These are phyloP conservation scores for Poeciliopsis retropinna DNA, from an alignment of 2,113 vertebrate species.

Conservation along the genomic window DNA sequence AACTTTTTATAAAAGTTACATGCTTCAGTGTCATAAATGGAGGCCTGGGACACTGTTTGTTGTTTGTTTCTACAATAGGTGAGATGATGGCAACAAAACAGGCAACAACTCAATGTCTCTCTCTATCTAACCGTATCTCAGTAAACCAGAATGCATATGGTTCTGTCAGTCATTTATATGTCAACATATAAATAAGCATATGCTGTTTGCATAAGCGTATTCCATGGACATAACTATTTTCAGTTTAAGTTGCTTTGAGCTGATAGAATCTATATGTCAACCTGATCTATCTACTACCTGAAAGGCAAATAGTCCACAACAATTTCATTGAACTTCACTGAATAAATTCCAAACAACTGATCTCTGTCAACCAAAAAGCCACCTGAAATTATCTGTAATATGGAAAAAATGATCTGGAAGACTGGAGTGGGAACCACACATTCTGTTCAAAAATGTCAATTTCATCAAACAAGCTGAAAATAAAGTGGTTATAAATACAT, in stretches of 20 bases:
- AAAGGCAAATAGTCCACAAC: background rate
- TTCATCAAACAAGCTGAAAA: background rate
- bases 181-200: background rate
- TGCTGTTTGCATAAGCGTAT: too few species aligned
- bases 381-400: background rate
- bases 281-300: background rate
- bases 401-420: background rate
- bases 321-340: too few species aligned
- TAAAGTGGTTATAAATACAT: background rate
- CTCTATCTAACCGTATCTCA: background rate
- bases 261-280: too few species aligned
- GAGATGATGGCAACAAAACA: background rate
- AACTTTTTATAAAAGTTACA: too few species aligned
- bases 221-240: background rate
- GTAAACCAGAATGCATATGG: background rate
- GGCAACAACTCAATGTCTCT: too few species aligned
- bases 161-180: background rate
- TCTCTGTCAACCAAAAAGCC: background rate
- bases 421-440: background rate
- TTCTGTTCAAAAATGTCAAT: background rate
- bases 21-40: background rate
- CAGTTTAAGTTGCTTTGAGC: too few species aligned
- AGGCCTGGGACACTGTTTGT: background rate
- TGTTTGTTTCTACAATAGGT: background rate
- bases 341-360: background rate